Evolutionary conservation across 2,113 vertebrate genomes (phyloP).

Genomic region (Nycticebus coucang): DNA sequence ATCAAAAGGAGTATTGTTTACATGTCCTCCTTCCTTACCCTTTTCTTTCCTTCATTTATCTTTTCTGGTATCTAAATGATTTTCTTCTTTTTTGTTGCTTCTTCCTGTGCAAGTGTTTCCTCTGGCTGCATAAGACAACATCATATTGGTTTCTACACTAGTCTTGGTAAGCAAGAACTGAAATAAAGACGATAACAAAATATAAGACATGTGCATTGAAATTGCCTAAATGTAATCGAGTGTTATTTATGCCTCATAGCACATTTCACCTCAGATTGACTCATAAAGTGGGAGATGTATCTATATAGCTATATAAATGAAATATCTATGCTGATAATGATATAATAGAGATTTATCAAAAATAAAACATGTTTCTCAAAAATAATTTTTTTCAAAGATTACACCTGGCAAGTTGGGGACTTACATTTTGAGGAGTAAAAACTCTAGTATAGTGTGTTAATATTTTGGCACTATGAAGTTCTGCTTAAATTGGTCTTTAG

Average conservation of each 20-base stretch:
- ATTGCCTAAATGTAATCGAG: not conserved
- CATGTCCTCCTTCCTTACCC: not conserved
- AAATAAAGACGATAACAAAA: slow-evolving; percentile 9
- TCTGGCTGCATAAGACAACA: slow-evolving; percentile 57
- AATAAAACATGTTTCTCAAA: slow-evolving; percentile 25
- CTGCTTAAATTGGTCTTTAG: slow-evolving; percentile 2
- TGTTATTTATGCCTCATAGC: not conserved
- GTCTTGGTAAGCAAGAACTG: slow-evolving; percentile 63
- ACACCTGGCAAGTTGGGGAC: not conserved
- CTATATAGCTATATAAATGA: no score
- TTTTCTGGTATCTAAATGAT: slow-evolving; percentile 64
- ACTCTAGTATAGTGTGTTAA: not conserved
- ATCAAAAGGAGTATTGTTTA: not conserved
- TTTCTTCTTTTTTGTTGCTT: slow-evolving; percentile 60
- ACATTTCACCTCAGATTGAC: not conserved
- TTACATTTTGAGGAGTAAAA: not conserved
- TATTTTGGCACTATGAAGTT: slow-evolving; percentile 16
- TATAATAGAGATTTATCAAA: not conserved
- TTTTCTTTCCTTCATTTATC: slow-evolving; percentile 36
- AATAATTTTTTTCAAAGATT: slow-evolving; percentile 28
- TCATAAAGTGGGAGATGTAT: not conserved
- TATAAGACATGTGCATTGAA: not conserved
- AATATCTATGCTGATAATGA: no score
- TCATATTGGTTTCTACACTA: slow-evolving; percentile 52
- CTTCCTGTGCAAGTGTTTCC: slow-evolving; percentile 57